Conservation (phyloP, 2,888 invertebrate species). For the Platycheirus rosarum region DNA sequence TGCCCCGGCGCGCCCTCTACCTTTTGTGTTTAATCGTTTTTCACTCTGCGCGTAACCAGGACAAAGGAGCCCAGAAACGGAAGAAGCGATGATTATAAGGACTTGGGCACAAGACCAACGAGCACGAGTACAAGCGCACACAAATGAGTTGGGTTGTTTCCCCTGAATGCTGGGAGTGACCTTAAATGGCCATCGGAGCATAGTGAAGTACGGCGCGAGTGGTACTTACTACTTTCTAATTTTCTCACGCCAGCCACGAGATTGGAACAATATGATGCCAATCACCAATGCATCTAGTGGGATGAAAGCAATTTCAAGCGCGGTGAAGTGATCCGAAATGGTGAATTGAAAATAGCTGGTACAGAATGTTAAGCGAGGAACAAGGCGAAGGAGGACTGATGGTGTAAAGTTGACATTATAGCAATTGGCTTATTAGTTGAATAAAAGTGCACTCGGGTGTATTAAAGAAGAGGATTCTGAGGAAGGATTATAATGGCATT, state of each 20-base stretch:
- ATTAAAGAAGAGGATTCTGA: too few species aligned
- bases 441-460: constrained; percentile 14
- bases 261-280: constrained; percentile 55
- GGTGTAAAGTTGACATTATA: constrained; percentile 27
- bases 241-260: constrained; percentile 47
- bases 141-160: constrained; percentile 59
- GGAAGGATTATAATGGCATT: too few species aligned
- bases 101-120: constrained; percentile 19
- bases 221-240: constrained; percentile 56
- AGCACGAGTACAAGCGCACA: constrained; percentile 2
- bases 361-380: too few species aligned
- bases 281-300: constrained; percentile 51
- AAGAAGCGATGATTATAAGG: constrained; percentile 64
- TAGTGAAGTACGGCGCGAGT: constrained; percentile 49
- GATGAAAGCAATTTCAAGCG: constrained; percentile 46
- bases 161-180: constrained; percentile 59
- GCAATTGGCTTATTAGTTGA: constrained; percentile 31
- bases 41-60: constrained; percentile 26
- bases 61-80: constrained; percentile 53
- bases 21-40: constrained; percentile 66
- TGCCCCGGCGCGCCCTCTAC: constrained; percentile 44
- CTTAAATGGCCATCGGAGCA: constrained; percentile 62
- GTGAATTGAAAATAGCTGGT: constrained; percentile 37
- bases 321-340: constrained; percentile 26
- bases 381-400: neutral